phyloP scores from a whole-genome alignment of 2,797 vertebrate genomes.

The Buceros bicornis region DNA sequence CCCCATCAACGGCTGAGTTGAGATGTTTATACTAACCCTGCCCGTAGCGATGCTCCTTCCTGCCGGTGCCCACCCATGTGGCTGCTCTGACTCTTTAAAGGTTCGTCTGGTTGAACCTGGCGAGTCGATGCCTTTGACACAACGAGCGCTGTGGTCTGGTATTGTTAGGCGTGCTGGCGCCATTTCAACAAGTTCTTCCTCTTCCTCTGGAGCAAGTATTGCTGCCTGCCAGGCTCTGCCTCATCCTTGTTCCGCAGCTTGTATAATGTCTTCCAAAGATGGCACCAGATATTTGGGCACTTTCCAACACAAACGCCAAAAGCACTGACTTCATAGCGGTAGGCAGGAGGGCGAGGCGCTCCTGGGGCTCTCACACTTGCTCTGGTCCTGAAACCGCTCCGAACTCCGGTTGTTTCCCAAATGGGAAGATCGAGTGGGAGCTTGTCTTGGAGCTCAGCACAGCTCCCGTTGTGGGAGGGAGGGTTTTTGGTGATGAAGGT shows the following conservation, averaged over 20 bases:
- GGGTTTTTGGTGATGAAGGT: too few species aligned
- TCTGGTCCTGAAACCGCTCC: not conserved
- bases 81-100: not conserved
- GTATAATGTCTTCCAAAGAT: not conserved
- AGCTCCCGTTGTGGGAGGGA: rapidly evolving
- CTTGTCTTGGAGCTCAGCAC: not conserved
- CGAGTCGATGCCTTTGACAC: not conserved
- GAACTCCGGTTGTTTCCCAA: not conserved
- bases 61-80: rapidly evolving
- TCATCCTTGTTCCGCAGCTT: not conserved
- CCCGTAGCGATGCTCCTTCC: rapidly evolving
- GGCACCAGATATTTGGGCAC: not conserved
- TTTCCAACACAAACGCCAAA: not conserved
- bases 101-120: not conserved
- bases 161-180: not conserved
- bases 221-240: conserved; percentile 7
- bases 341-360: not conserved
- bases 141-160: rapidly evolving
- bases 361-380: not conserved
- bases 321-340: not conserved
- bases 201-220: not conserved
- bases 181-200: not conserved
- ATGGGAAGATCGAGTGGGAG: not conserved
- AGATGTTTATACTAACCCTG: not conserved
- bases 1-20: rapidly evolving